A percentile compares a stretch with the other conserved stretches of the same genome.
Evolutionary conservation across 2,113 vertebrate genomes (phyloP).

Genomic region (Tragelaphus buxtoni): DNA sequence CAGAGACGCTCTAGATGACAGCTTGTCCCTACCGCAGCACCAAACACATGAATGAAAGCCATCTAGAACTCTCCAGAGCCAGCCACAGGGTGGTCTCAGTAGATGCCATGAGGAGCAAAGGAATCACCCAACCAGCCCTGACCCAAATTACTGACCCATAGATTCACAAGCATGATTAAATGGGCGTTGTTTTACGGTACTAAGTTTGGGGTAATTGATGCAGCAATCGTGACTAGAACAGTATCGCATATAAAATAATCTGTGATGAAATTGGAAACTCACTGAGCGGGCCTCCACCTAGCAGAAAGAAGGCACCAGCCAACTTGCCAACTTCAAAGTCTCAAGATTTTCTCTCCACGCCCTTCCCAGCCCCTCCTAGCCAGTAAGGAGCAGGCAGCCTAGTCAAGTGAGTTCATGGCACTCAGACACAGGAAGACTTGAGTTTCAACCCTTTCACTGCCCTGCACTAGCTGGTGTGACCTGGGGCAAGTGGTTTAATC

Average conservation of each 20-base stretch:
- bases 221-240: not conserved
- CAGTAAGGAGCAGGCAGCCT: not conserved
- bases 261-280: not conserved
- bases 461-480: not conserved
- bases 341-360: not conserved
- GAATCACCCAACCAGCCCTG: not conserved
- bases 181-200: not conserved
- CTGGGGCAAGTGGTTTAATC: not conserved
- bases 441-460: not conserved
- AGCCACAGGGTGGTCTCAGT: not conserved
- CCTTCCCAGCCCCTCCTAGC: not conserved
- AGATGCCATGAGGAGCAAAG: not conserved
- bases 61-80: not conserved
- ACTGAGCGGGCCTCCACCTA: not conserved
- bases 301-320: constrained; percentile 16
- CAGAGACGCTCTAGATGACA: not conserved
- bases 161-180: not conserved
- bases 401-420: not conserved
- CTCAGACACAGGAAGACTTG: not conserved
- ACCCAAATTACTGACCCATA: not conserved
- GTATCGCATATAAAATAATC: not conserved
- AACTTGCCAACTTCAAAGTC: not conserved
- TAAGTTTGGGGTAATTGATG: not conserved
- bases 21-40: not conserved
- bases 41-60: not conserved